phyloP scores from a whole-genome alignment of 2,113 vertebrate genomes.

The Azemiops feae region DNA sequence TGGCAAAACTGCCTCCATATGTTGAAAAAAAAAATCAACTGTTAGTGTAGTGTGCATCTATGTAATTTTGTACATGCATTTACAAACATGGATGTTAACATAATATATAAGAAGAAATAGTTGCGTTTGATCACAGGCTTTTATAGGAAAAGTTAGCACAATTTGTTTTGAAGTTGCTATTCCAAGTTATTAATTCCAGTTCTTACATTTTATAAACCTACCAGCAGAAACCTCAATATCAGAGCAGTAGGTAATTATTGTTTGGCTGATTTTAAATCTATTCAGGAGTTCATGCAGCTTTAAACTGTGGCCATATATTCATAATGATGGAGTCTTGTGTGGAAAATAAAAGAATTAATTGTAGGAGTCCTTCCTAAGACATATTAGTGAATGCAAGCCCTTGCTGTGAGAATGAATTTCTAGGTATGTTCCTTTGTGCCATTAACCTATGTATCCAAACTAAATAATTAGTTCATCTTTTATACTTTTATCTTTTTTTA shows the following conservation, averaged over 20 bases:
- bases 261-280: conserved; percentile 20
- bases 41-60: not conserved
- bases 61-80: not conserved
- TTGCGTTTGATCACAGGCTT: conserved; percentile 2
- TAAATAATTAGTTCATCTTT: conserved; percentile 20
- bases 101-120: not conserved
- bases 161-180: conserved; percentile 5
- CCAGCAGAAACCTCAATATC: conserved; percentile 1
- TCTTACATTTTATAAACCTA: conserved; percentile 10
- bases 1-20: not conserved
- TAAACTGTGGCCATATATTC: not conserved
- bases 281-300: conserved; percentile 28
- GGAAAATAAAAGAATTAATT: conserved; percentile 25
- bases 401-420: conserved; percentile 7
- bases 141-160: not conserved
- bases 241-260: conserved; percentile 38
- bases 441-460: not conserved
- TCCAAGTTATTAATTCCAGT: not conserved
- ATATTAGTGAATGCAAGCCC: conserved; percentile 12
- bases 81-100: not conserved
- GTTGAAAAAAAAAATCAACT: not conserved
- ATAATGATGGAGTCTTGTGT: conserved; percentile 23
- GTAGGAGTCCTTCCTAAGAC: conserved; percentile 12
- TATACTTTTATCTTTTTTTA: not conserved
- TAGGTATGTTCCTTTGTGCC: conserved; percentile 15